Conservation (phyloP, 2,797 vertebrate genomes). For the Okamejei kenojei region DNA sequence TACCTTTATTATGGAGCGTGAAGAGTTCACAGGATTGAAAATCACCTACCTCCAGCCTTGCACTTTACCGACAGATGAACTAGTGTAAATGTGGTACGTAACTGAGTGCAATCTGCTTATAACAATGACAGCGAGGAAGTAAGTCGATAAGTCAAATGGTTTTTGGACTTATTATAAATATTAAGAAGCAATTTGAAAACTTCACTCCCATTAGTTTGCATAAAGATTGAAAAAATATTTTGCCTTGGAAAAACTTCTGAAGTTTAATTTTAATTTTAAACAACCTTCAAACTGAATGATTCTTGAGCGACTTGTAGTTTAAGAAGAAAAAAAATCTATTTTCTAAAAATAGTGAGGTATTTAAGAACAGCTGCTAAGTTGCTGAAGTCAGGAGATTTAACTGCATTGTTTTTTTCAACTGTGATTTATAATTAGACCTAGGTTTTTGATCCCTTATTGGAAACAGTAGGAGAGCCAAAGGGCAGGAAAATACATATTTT, state of each 20-base stretch:
- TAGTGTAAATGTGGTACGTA: background rate
- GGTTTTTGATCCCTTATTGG: constrained; percentile 1
- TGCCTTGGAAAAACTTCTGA: constrained; percentile 7
- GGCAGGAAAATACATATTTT: constrained; percentile 9
- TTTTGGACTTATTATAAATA: constrained; percentile 20
- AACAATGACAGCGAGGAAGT: background rate
- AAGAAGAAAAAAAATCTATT: background rate
- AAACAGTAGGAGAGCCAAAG: constrained; percentile 7
- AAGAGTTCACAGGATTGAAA: constrained; percentile 14
- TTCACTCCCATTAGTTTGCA: constrained; percentile 24
- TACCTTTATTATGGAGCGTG: background rate
- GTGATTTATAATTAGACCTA: constrained; percentile 31
- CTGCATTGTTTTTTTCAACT: background rate
- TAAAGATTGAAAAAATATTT: constrained; percentile 25
- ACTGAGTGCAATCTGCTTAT: background rate
- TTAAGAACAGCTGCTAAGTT: constrained; percentile 30
- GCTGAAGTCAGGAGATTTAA: constrained; percentile 35
- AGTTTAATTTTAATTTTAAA: constrained; percentile 26
- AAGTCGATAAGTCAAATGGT: background rate
- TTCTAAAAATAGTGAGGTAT: constrained; percentile 26
- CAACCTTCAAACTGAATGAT: constrained; percentile 21
- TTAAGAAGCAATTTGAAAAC: constrained; percentile 8
- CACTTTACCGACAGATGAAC: background rate
- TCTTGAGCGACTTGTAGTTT: constrained; percentile 8
- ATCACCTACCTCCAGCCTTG: background rate